phyloP scores from a whole-genome alignment of 2,888 invertebrate species.

The Caenorhabditis sp. region DNA sequence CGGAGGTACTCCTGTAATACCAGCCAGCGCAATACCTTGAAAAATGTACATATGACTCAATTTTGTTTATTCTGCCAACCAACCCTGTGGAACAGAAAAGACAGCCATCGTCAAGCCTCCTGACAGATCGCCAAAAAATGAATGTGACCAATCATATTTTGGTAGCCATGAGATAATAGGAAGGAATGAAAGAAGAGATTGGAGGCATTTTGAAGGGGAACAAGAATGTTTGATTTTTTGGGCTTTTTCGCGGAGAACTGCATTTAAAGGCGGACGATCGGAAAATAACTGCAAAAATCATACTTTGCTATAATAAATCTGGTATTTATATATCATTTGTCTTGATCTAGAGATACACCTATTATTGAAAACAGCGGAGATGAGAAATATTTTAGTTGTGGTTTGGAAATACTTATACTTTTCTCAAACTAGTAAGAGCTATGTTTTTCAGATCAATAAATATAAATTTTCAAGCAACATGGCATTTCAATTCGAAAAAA shows the following conservation, averaged over 20 bases:
- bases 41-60: conserved; percentile 5
- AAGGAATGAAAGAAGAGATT: conserved; percentile 41
- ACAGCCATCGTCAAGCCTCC: conserved; percentile 70
- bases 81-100: conserved; percentile 66
- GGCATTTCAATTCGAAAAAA: neutral
- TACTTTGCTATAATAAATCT: no score
- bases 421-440: no score
- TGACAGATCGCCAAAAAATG: conserved; percentile 67
- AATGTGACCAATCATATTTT: conserved; percentile 64
- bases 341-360: no score
- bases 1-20: conserved; percentile 68
- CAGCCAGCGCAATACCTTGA: conserved; percentile 68
- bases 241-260: conserved; percentile 33
- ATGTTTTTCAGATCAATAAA: no score
- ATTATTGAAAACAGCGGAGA: no score
- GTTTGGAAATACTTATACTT: no score
- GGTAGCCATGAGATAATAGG: conserved; percentile 58
- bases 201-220: conserved; percentile 31
- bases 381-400: no score
- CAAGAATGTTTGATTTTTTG: conserved; percentile 26
- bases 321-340: no score
- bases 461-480: no score
- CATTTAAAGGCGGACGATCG: conserved; percentile 40
- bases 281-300: conserved; percentile 44
- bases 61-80: neutral